Percentiles rank a stretch among this genome's conserved stretches.
These are phyloP conservation scores for Martes flavigula DNA, from an alignment of 2,797 vertebrate genomes.

Conservation along the genomic window DNA sequence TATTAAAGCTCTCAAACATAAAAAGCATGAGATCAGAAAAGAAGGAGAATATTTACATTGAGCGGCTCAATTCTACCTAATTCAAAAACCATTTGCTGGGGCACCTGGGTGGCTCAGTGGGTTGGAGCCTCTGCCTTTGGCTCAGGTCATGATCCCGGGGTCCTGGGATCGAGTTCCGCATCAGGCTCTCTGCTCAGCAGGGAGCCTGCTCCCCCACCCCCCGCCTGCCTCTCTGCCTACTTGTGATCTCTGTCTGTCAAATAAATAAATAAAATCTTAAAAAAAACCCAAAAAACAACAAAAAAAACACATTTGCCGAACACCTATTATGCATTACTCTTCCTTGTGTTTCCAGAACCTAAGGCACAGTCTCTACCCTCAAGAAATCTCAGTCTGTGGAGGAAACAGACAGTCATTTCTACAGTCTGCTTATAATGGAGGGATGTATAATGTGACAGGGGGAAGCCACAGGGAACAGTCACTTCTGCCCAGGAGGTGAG, in stretches of 20 bases:
- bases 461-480: fast-evolving
- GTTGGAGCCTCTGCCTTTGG: no score
- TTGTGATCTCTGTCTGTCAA: no score
- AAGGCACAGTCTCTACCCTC: background rate
- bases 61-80: background rate
- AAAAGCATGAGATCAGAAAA: background rate
- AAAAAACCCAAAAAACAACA: background rate
- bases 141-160: no score
- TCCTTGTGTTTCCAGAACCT: background rate
- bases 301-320: background rate
- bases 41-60: background rate
- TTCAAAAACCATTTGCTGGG: background rate
- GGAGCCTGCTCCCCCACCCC: no score
- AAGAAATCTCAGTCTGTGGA: background rate
- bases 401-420: background rate
- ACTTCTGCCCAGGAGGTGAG: background rate
- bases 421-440: background rate
- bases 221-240: no score
- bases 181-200: no score
- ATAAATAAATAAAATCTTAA: no score
- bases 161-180: no score
- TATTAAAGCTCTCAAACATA: background rate
- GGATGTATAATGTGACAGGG: fast-evolving
- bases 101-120: no score
- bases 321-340: background rate